Conservation (phyloP, 2,888 invertebrate species). For the Macaria liturata region DNA sequence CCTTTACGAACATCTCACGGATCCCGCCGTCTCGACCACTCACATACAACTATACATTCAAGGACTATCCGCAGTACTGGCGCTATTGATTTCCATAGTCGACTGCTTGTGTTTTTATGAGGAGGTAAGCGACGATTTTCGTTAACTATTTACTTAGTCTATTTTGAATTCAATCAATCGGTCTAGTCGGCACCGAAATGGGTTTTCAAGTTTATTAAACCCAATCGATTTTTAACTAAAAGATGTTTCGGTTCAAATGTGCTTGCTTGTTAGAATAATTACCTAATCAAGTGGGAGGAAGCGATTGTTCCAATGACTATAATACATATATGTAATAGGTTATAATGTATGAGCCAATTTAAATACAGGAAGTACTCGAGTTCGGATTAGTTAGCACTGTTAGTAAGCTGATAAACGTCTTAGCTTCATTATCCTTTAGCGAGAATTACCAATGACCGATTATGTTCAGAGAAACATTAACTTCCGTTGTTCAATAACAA, state of each 20-base stretch:
- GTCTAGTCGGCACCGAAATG: slow-evolving; percentile 2
- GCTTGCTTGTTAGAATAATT: no score
- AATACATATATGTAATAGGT: no score
- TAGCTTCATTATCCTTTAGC: slow-evolving; percentile 29
- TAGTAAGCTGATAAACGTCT: slow-evolving; percentile 20
- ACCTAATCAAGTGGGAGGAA: no score
- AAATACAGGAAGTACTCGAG: no score
- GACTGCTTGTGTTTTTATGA: slow-evolving; percentile 75
- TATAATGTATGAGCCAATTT: no score
- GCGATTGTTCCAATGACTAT: no score
- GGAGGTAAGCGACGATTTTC: slow-evolving; percentile 52
- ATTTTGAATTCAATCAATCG: not conserved
- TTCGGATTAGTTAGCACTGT: no score
- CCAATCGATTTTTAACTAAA: not conserved
- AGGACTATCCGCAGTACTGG: slow-evolving; percentile 51
- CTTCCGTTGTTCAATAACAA: not conserved
- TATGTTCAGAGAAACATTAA: slow-evolving; percentile 19
- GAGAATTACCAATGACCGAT: slow-evolving; percentile 34
- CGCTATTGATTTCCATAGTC: slow-evolving; percentile 57
- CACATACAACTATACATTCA: slow-evolving; percentile 64
- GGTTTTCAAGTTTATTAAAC: not conserved
- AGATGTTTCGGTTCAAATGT: no score
- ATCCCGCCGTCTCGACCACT: slow-evolving; percentile 33
- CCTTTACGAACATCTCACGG: slow-evolving; percentile 53
- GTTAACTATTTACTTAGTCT: not conserved